A percentile compares a stretch with the other conserved stretches of the same genome.
phyloP scores from a whole-genome alignment of 1,140 invertebrate species.

The Octopus sinensis region DNA sequence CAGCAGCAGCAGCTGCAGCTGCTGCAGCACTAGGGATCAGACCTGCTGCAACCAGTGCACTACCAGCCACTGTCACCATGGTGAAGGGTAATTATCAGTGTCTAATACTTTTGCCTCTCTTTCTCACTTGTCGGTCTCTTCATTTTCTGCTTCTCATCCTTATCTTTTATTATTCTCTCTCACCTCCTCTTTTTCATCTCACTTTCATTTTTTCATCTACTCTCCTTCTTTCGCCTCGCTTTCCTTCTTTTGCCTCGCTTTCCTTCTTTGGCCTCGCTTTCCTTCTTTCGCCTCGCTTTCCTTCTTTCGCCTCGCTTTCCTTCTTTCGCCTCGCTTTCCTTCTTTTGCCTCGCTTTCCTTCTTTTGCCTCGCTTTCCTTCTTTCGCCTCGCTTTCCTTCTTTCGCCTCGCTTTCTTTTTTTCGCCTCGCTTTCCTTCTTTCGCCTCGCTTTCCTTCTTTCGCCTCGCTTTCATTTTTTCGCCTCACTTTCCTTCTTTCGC shows the following conservation, averaged over 20 bases:
- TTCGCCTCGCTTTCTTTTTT: no score
- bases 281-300: no score
- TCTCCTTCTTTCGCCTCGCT: background rate
- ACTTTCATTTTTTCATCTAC: background rate
- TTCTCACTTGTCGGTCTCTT: background rate
- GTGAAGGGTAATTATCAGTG: conserved; percentile 8
- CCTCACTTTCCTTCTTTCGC: no score
- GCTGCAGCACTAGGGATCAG: conserved; percentile 3
- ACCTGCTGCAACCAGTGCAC: background rate
- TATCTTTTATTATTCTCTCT: background rate
- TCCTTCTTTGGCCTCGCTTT: background rate
- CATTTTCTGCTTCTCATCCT: background rate
- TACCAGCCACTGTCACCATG: conserved; percentile 14
- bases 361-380: no score
- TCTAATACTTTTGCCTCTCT: background rate
- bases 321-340: no score
- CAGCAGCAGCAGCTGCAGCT: background rate
- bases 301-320: no score
- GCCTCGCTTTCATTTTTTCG: no score
- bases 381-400: no score
- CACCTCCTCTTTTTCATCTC: background rate
- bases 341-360: no score
- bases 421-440: no score
- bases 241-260: background rate
- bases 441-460: no score